Evolutionary conservation across 2,888 invertebrate genomes (phyloP), one percentile per base, ranked within the genome.

Genomic region (Lasioglossum leucozonium): DNA sequence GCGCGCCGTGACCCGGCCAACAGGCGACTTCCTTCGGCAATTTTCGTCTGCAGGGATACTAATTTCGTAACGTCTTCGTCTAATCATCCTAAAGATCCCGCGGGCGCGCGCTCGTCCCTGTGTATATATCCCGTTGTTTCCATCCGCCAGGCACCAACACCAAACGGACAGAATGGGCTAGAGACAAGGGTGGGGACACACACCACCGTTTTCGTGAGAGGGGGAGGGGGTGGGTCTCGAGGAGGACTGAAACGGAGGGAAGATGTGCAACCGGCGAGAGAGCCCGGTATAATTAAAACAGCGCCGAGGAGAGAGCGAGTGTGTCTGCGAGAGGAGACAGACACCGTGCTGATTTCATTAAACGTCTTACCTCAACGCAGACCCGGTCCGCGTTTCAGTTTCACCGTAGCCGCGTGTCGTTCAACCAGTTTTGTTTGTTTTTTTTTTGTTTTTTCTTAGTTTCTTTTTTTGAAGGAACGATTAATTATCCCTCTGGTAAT

Each of bases 81-180:
- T 88, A 92, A 93, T 93, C 92, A 92, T 92, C 90, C 89, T 90
- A 89, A 92, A 93, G 92, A 92, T 93, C 91, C 91, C 89, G 86
- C 89, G 87, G 87, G 89, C 86, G 88, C 88, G 89, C 88, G 79
- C 80, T n/a, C 42, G 37, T 81, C 74, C 79, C 81, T 69, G 85
- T 77, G 62, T 71, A 76, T 51, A 42, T n/a, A 42, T 30, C 58
- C 58, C 58, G 11, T 30, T 40, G 79, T 73, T 76, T 26, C 81
- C 51, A 76, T 75, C 72, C 71, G 26, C 42, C 22, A 22, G 77
- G 69, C 79, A 78, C 87, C 62, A 72, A 78, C 67, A 88, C 82
- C 75, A 87, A 88, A 89, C 82, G 81, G 84, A 77, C 71, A 34
- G 73, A 78, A 81, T 22, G 72, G 44, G n/a, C 62, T 22, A 0